A percentile compares a stretch with the other conserved stretches of the same genome.
Evolutionary conservation across 2,113 vertebrate species (phyloP).

Genomic region (Galbula dea): DNA sequence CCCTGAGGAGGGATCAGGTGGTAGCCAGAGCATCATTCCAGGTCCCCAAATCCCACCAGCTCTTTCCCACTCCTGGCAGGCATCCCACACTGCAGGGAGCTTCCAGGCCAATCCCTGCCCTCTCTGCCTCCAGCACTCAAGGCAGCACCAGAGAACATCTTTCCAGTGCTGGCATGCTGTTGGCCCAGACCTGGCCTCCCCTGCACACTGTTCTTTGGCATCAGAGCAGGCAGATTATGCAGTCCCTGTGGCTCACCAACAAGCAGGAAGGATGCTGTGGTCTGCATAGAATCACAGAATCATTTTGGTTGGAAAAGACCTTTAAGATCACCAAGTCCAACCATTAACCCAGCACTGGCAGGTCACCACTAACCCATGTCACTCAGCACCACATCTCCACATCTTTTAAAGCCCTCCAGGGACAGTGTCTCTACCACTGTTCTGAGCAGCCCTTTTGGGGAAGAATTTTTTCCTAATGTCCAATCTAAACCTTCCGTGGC

Average conservation of each 20-base stretch:
- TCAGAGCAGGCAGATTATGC: neutral
- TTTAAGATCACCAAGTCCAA: too few relatives aligned
- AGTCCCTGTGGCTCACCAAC: rapidly evolving
- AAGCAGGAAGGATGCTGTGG: neutral
- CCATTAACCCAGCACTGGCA: too few relatives aligned
- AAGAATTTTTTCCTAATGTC: too few relatives aligned
- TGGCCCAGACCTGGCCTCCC: neutral
- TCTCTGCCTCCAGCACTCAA: neutral
- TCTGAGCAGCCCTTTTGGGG: too few relatives aligned
- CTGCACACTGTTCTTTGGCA: neutral
- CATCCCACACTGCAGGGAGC: neutral
- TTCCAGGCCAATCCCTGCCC: neutral
- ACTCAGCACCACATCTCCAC: too few relatives aligned
- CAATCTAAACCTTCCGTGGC: too few relatives aligned
- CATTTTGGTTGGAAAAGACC: too few relatives aligned
- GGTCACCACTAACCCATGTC: too few relatives aligned
- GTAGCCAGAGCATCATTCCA: neutral
- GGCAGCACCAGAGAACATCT: neutral
- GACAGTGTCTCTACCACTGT: too few relatives aligned
- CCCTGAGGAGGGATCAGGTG: rapidly evolving
- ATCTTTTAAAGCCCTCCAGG: too few relatives aligned
- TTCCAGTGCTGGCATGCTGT: rapidly evolving
- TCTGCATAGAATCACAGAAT: too few relatives aligned
- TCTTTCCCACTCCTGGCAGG: neutral
- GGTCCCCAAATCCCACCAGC: neutral